These are phyloP conservation scores for Abrostola triplasia DNA, from an alignment of 2,888 invertebrate species.

Conservation along the genomic window DNA sequence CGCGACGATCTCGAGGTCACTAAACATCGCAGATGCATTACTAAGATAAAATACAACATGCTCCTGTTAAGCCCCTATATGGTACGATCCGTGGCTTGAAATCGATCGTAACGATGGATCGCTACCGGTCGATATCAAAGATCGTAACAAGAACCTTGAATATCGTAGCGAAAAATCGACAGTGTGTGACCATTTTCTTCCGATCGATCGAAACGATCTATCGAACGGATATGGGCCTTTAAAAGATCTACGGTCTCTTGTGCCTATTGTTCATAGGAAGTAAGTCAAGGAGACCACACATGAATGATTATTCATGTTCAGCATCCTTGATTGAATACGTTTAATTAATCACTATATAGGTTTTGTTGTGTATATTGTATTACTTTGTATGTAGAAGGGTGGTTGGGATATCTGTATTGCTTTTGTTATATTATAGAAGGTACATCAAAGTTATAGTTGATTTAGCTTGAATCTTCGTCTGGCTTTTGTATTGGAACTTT, in stretches of 20 bases:
- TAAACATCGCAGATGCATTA: constrained; percentile 10
- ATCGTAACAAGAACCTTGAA: too few relatives aligned
- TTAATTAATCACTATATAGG: constrained; percentile 9
- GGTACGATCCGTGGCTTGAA: too few relatives aligned
- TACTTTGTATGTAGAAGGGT: constrained; percentile 24
- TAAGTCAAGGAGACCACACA: constrained; percentile 29
- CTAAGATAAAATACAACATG: constrained; percentile 16
- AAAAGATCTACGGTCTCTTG: constrained; percentile 16
- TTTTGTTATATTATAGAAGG: not conserved
- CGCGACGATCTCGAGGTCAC: constrained; percentile 11
- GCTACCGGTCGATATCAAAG: too few relatives aligned
- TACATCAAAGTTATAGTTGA: too few relatives aligned
- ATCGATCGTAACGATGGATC: too few relatives aligned
- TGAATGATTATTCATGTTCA: constrained; percentile 22
- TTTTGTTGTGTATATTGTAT: constrained; percentile 36
- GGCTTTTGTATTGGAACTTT: too few relatives aligned
- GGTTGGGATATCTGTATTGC: constrained; percentile 10
- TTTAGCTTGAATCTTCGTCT: too few relatives aligned
- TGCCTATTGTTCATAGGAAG: constrained; percentile 22
- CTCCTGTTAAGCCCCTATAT: not conserved
- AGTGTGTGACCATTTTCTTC: too few relatives aligned
- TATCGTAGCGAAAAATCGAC: too few relatives aligned
- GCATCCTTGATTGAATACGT: constrained; percentile 23
- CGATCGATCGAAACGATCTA: not conserved
- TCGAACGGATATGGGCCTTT: constrained; percentile 1